phyloP scores from a whole-genome alignment of 2,113 vertebrate species.

The Antechinus stuartii region DNA sequence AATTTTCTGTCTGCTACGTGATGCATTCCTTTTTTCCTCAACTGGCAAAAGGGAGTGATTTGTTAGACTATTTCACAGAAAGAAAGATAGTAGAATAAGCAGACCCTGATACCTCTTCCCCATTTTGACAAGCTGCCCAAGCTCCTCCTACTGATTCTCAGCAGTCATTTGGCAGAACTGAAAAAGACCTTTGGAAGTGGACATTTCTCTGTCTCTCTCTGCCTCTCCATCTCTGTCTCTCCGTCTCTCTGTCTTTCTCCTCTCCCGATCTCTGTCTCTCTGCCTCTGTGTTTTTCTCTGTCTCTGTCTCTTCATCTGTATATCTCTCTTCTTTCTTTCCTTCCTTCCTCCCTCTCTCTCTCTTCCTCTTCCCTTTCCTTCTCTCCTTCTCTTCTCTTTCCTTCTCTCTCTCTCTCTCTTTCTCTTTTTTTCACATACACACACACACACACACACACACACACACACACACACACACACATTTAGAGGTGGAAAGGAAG shows the following conservation, averaged over 20 bases:
- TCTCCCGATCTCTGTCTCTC: neutral
- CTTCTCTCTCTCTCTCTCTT: no score
- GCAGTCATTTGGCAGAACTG: neutral
- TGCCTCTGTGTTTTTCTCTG: neutral
- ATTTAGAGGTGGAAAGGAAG: neutral
- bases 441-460: no score
- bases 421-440: no score
- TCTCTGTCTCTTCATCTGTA: neutral
- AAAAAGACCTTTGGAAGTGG: constrained; percentile 34
- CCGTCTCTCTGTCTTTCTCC: no score
- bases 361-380: no score
- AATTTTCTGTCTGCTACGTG: neutral
- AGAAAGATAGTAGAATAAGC: neutral
- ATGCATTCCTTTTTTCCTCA: neutral
- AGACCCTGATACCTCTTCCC: neutral
- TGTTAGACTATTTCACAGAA: constrained; percentile 5
- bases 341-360: no score
- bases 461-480: neutral
- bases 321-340: no score
- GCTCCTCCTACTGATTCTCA: neutral
- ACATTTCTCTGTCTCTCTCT: neutral
- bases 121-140: neutral
- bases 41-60: neutral
- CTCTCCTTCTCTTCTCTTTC: neutral
- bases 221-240: no score